Base-by-base conservation (phyloP, 1,140 invertebrate species). In the Nomia melanderi region DNA sequence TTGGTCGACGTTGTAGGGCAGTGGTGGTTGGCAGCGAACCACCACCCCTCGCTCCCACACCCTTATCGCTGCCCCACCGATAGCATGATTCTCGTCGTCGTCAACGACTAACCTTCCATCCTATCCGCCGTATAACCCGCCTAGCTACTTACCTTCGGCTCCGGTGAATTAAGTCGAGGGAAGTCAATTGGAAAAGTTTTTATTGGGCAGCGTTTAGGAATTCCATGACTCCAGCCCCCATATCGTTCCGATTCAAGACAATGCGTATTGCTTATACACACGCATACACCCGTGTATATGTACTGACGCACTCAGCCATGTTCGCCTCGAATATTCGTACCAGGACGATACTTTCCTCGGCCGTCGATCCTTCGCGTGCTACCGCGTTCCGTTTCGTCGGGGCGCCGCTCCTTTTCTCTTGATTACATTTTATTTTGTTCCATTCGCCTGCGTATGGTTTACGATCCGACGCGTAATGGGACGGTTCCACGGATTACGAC, bases 181-280 rank as follows among this genome's bases (percentile, higher is more conserved):
- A 88, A 87, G 87, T 87, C 87, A 85, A 88, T 88, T 88, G 87
- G 86, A 88, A 88, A 88, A 88, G 87, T 88, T 88, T 87, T 88
- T 88, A 88, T 88, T 87, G 86, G 70, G 47, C 73, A 36, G 44
- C 84, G 86, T 88, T 88, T 87, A 86, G 78, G 80, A 88, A 88
- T 86, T 85, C 77, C 74, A 82, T 47, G 76, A 83, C 63, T 76
- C 39, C 50, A 31, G 41, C 27, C 66, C 39, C 76, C 78, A 85
- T 86, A 80, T 83, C 80, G 67, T 83, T 79, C 64, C 63, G 77
- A 67, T 70, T 57, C 64, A 66, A 71, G 66, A 75, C 78, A 59
- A 72, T 39, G 67, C 50, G 23, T 39, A 36, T 33, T 67, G 23
- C 54, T 12, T 7, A 50, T 20, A 50, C 47, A 8, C 17, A 66